Percentiles rank a stretch among this genome's conserved stretches.
Conservation (phyloP, 2,113 vertebrate genomes). For the Delphinus delphis region DNA sequence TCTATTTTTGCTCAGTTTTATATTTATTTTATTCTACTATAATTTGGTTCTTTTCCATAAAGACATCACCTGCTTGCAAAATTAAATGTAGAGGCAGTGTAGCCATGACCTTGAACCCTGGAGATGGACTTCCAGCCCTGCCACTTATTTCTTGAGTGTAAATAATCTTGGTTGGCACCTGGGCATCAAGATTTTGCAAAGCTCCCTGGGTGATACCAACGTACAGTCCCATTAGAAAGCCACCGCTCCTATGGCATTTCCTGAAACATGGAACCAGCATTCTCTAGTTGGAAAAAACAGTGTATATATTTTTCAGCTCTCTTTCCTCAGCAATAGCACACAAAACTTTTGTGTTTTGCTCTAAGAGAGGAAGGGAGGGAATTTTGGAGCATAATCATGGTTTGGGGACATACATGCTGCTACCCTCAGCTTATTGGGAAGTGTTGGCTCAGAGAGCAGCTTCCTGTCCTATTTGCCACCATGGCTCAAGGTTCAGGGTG, state of each 20-base stretch:
- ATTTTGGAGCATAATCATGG: too few relatives aligned
- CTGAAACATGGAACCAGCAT: neutral
- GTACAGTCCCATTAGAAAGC: neutral
- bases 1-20: neutral
- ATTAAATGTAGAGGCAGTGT: neutral
- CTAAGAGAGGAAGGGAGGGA: neutral
- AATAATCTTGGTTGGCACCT: neutral
- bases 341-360: neutral
- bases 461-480: neutral
- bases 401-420: neutral
- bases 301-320: neutral
- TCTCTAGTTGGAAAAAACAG: neutral
- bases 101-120: neutral
- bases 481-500: neutral
- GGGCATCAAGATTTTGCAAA: neutral
- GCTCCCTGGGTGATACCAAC: neutral
- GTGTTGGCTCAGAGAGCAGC: neutral
- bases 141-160: neutral
- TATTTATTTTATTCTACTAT: neutral
- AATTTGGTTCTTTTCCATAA: slow-evolving; percentile 11
- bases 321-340: neutral
- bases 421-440: neutral
- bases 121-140: neutral
- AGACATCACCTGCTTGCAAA: neutral
- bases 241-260: neutral